A percentile compares a stretch with the other conserved stretches of the same genome.
Evolutionary conservation across 1,140 invertebrate genomes (phyloP).

Genomic region (silkworm (Bombyx mori)): ASM3026992v2 NC_085128.1:16747501-16748000

Average conservation of each 20-base stretch:
- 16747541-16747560: too few species aligned
- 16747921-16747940: too few species aligned
- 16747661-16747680: conserved; percentile 23
- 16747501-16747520: too few species aligned
- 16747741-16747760: conserved; percentile 34
- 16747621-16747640: background rate
- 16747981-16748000: too few species aligned
- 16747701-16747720: conserved; percentile 18
- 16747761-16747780: conserved; percentile 28
- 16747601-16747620: conserved; percentile 4
- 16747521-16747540: too few species aligned
- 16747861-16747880: conserved; percentile 6
- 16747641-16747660: conserved; percentile 3
- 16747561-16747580: too few species aligned
- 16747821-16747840: conserved; percentile 10
- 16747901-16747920: too few species aligned
- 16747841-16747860: conserved; percentile 17
- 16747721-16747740: conserved; percentile 22
- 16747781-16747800: conserved; percentile 8
- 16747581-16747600: too few species aligned
- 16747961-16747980: too few species aligned
- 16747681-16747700: conserved; percentile 34
- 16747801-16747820: conserved; percentile 5
- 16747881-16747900: conserved; percentile 9
- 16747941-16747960: too few species aligned